Evolutionary conservation across 2,888 invertebrate species (phyloP), one percentile per base, ranked within the genome.

Genomic region (Amblyjoppa proteus): DNA sequence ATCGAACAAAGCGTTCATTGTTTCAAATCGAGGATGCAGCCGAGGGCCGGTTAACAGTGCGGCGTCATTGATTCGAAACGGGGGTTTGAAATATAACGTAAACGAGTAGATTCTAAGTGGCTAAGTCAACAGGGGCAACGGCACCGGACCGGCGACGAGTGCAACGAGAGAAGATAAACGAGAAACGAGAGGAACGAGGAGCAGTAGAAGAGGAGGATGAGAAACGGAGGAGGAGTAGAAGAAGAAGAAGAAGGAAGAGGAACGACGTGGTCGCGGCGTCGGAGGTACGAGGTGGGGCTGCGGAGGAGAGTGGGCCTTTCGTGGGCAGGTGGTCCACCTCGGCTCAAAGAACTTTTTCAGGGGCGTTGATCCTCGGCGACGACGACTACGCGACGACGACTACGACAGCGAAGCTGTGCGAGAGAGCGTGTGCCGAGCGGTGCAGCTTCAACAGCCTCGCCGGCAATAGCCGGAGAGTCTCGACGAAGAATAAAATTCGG

Each of bases 251-350:
- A 86, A 88, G 86, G 88, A 88, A 87, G 86, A 88, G 87, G 16
- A 87, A 87, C 87, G 87, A 88, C 87, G 77, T 13, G 41, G 56
- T 79, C 7, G 68, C 38, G 68, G 28, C 51, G 77, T 68, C 28
- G 75, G 61, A 41, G 68, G 88, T 87, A 88, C 87, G 90, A 89
- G 90, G 90, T 89, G 89, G 89, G 90, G 89, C 88, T 89, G 88
- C 83, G 87, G 86, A 88, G 88, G 88, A 87, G 86, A 84, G 88
- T 88, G 81, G 83, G 82, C 83, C 83, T 88, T 87, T 89, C 90
- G 90, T 90, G 93, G 94, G 94, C 94, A 94, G 94, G 94, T 94
- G 94, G 93, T 92, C 93, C 87, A 85, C 79, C 90, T 88, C 90
- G 90, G 92, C 92, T 91, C 91, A 91, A 92, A 92, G 92, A 93